phyloP scores from a whole-genome alignment of 2,797 vertebrate species.

The Poecilia gillii region DNA sequence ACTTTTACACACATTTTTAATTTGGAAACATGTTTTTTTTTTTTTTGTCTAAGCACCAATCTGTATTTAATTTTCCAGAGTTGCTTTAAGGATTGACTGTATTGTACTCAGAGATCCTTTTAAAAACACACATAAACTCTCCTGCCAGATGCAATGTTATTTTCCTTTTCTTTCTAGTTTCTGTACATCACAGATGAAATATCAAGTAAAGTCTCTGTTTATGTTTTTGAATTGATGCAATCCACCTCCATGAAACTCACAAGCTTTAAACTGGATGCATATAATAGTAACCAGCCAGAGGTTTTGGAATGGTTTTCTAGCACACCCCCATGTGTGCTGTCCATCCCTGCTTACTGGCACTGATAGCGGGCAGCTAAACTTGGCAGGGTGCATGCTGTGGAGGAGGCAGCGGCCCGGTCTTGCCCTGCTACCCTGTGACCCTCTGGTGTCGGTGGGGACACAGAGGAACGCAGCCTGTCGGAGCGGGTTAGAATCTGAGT shows the following conservation, averaged over 20 bases:
- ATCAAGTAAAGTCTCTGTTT: not conserved
- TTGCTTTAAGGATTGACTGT: constrained; percentile 5
- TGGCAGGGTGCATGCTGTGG: constrained; percentile 63
- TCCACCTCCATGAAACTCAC: constrained; percentile 9
- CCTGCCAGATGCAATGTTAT: constrained; percentile 10
- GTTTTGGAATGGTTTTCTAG: constrained; percentile 63
- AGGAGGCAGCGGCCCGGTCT: constrained; percentile 48
- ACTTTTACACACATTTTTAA: constrained; percentile 39
- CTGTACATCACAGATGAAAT: not conserved
- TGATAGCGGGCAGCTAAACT: constrained; percentile 82
- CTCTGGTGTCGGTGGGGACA: constrained; percentile 62
- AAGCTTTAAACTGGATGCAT: constrained; percentile 27
- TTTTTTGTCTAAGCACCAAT: constrained; percentile 29
- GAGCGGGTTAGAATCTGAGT: constrained; percentile 52
- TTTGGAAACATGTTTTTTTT: constrained; percentile 2
- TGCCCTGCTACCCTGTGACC: constrained; percentile 73
- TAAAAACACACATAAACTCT: constrained; percentile 9
- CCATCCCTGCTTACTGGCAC: constrained; percentile 67
- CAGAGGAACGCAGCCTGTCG: constrained; percentile 53
- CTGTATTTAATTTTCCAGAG: constrained; percentile 40
- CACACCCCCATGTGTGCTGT: constrained; percentile 43
- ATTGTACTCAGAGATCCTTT: constrained; percentile 17
- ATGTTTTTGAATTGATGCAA: not conserved
- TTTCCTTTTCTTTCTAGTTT: not conserved
- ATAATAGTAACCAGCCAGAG: constrained; percentile 32